A percentile compares a stretch with the other conserved stretches of the same genome.
These are phyloP conservation scores for Aythya baeri DNA, from an alignment of 2,113 vertebrate species.

Conservation along the genomic window DNA sequence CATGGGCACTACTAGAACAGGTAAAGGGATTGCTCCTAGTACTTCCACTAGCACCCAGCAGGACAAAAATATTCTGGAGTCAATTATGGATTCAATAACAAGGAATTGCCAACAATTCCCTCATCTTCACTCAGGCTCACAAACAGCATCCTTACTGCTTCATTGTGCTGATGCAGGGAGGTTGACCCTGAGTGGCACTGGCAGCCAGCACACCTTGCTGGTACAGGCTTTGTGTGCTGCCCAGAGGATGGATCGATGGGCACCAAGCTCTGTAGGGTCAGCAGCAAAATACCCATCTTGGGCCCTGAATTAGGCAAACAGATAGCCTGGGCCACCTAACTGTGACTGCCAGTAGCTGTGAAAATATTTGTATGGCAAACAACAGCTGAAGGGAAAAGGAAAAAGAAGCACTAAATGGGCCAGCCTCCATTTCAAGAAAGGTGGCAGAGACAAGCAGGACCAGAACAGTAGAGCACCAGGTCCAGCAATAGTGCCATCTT, in stretches of 20 bases:
- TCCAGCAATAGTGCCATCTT: accelerated
- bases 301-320: neutral
- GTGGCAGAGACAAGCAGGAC: neutral
- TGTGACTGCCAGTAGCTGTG: neutral
- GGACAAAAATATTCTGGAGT: neutral
- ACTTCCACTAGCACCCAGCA: neutral
- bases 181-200: accelerated
- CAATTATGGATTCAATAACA: neutral
- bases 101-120: neutral
- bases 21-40: neutral
- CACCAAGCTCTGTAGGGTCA: neutral
- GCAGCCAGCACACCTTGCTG: neutral
- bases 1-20: neutral
- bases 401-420: accelerated
- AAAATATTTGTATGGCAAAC: accelerated
- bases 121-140: neutral
- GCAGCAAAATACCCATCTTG: neutral
- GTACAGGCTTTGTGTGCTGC: accelerated
- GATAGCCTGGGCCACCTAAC: no score
- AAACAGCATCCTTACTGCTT: accelerated
- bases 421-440: neutral
- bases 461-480: accelerated
- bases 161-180: accelerated
- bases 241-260: accelerated
- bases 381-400: neutral